Conservation (phyloP, 1,140 invertebrate genomes). For the Drosophila lowei region DNA sequence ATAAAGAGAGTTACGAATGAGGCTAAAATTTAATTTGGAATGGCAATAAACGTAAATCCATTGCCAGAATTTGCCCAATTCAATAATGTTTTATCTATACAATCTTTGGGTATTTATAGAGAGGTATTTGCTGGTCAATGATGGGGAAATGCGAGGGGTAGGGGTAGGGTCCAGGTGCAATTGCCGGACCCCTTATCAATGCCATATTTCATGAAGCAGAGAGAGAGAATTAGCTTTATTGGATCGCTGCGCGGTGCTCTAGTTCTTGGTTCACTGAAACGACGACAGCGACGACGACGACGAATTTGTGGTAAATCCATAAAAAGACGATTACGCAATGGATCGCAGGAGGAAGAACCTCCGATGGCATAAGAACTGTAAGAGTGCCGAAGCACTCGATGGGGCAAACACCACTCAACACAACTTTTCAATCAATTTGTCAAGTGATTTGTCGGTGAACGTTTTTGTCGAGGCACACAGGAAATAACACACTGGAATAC, state of each 20-base stretch:
- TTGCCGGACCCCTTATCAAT: conserved; percentile 41
- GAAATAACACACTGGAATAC: too few species aligned
- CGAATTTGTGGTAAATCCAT: conserved; percentile 47
- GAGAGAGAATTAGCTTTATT: conserved; percentile 41
- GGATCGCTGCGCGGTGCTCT: conserved; percentile 12
- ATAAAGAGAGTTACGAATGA: neutral
- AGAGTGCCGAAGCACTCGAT: too few species aligned
- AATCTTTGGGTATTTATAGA: conserved; percentile 44
- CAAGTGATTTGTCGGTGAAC: too few species aligned
- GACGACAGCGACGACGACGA: neutral
- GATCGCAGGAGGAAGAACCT: too few species aligned
- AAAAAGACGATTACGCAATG: conserved; percentile 64
- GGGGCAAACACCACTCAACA: too few species aligned
- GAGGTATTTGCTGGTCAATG: neutral
- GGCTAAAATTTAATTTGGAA: neutral
- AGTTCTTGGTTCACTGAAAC: conserved; percentile 33
- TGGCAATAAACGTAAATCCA: conserved; percentile 24
- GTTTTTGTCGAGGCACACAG: too few species aligned
- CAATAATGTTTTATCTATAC: conserved; percentile 37
- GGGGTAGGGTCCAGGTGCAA: conserved; percentile 35
- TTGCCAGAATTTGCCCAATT: conserved; percentile 13
- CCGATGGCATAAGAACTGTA: too few species aligned
- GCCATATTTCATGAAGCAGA: conserved; percentile 39
- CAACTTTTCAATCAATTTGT: too few species aligned
- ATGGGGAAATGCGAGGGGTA: neutral